Percentiles rank a stretch among this genome's conserved stretches.
Conservation (phyloP, 1,140 invertebrate species). For the Zophobas atratus region DNA sequence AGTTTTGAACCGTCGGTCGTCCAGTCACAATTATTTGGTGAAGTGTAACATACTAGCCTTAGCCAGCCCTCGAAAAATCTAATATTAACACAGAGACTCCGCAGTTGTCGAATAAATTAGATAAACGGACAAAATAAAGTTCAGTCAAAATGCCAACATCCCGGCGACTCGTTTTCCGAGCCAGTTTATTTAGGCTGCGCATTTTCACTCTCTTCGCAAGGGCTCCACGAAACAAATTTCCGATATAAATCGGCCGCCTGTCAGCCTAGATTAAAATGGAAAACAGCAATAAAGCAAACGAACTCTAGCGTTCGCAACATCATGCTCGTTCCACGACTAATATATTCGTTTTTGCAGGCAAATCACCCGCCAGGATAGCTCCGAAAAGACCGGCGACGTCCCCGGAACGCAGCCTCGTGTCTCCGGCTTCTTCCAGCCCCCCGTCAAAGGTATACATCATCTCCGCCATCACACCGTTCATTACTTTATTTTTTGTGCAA, state of each 20-base stretch:
- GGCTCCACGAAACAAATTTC: not conserved
- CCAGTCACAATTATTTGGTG: no score
- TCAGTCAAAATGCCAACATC: no score
- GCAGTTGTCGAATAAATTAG: no score
- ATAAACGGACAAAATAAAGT: no score
- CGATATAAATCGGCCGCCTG: conserved; percentile 10
- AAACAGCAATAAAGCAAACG: conserved; percentile 10
- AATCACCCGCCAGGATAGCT: conserved; percentile 69
- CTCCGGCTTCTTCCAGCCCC: conserved; percentile 70
- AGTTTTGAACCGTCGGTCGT: no score
- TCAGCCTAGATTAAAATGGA: conserved; percentile 19
- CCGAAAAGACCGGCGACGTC: conserved; percentile 71
- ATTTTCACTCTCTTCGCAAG: no score
- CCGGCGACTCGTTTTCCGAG: no score
- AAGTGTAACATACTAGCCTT: no score
- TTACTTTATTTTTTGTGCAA: conserved; percentile 64
- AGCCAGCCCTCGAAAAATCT: no score
- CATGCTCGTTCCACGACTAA: conserved; percentile 7
- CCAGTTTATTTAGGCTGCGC: no score
- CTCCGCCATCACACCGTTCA: conserved; percentile 46
- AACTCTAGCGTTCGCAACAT: not conserved
- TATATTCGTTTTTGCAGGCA: conserved; percentile 68
- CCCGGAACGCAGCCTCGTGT: conserved; percentile 69
- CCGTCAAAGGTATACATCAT: conserved; percentile 70
- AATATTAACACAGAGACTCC: no score